These are phyloP conservation scores for Melanchra persicariae DNA, from an alignment of 2,888 invertebrate species.

Conservation along the genomic window DNA sequence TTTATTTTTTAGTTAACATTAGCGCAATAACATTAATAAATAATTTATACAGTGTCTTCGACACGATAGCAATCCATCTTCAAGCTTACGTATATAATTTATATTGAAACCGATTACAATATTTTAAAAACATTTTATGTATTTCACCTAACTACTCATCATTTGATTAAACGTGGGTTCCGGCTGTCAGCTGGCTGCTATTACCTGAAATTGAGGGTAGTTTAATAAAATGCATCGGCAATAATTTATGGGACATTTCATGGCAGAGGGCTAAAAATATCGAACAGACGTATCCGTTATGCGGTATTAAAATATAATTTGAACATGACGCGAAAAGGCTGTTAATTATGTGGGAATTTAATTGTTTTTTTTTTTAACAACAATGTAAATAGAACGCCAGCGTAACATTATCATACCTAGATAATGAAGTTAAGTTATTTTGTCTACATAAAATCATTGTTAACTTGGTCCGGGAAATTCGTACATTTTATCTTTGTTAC, in stretches of 20 bases:
- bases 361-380: too few relatives aligned
- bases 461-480: too few relatives aligned
- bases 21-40: slow-evolving; percentile 20
- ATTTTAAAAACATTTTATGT: slow-evolving; percentile 60
- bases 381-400: too few relatives aligned
- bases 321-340: background rate
- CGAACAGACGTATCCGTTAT: background rate
- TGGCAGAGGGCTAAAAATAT: background rate
- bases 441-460: too few relatives aligned
- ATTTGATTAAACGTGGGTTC: slow-evolving; percentile 80
- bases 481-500: too few relatives aligned
- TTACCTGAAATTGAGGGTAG: slow-evolving; percentile 78
- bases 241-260: slow-evolving; percentile 28
- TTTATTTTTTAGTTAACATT: slow-evolving; percentile 20
- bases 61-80: slow-evolving; percentile 47
- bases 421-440: too few relatives aligned
- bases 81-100: slow-evolving; percentile 51
- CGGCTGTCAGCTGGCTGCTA: slow-evolving; percentile 74
- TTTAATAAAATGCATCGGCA: slow-evolving; percentile 36
- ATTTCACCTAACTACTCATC: slow-evolving; percentile 61
- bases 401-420: background rate
- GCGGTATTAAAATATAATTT: background rate
- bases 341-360: too few relatives aligned
- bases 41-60: slow-evolving; percentile 57
- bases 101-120: slow-evolving; percentile 44